A percentile compares a stretch with the other conserved stretches of the same genome.
phyloP scores from a whole-genome alignment of 2,888 invertebrate species.

The Drosophila paracracens region DNA sequence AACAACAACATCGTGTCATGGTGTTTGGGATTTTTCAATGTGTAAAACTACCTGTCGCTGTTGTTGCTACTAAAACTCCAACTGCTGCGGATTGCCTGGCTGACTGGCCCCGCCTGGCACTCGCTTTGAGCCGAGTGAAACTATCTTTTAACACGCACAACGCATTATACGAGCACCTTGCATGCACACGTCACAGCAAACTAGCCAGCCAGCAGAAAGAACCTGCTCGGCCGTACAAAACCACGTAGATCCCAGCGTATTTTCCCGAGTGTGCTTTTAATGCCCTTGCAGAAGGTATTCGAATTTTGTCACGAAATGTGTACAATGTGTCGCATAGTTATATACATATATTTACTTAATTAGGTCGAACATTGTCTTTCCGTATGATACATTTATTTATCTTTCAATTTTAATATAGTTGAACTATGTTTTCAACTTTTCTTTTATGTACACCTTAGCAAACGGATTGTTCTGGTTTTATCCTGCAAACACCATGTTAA shows the following conservation, averaged over 20 bases:
- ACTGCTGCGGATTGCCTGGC: slow-evolving; percentile 29
- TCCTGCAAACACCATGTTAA: not conserved
- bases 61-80: slow-evolving; percentile 63
- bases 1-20: slow-evolving; percentile 62
- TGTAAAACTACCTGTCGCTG: slow-evolving; percentile 80
- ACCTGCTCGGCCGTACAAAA: slow-evolving; percentile 20
- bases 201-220: slow-evolving; percentile 8
- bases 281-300: slow-evolving; percentile 18
- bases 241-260: slow-evolving; percentile 20
- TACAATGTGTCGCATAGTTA: not conserved
- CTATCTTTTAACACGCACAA: slow-evolving; percentile 81
- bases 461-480: not conserved
- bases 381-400: not conserved
- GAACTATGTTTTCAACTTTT: not conserved
- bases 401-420: not conserved
- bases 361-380: slow-evolving; percentile 1
- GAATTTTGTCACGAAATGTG: slow-evolving; percentile 2
- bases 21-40: slow-evolving; percentile 79
- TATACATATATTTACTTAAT: not conserved
- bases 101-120: slow-evolving; percentile 52
- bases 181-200: slow-evolving; percentile 69
- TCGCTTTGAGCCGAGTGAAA: slow-evolving; percentile 74
- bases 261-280: slow-evolving; percentile 32
- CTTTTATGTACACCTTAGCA: not conserved
- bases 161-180: slow-evolving; percentile 80